Percentiles rank a stretch among this genome's conserved stretches.
Conservation (phyloP, 2,113 vertebrate species). For the Limnothrissa miodon region DNA sequence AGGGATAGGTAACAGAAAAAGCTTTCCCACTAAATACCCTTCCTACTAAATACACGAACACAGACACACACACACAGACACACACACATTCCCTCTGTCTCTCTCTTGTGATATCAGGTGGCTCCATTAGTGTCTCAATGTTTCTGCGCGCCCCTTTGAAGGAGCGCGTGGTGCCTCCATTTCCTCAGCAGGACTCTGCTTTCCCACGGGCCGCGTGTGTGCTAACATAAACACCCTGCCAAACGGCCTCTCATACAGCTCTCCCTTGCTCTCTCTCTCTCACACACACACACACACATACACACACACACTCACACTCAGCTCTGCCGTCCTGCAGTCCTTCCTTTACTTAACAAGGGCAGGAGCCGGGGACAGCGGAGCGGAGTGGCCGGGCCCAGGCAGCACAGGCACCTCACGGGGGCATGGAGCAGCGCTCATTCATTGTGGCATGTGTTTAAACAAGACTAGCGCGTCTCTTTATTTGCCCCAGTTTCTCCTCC, state of each 20-base stretch:
- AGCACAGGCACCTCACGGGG: neutral
- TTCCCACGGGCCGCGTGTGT: slow-evolving; percentile 17
- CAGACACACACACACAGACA: too few species aligned
- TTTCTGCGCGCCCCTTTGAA: slow-evolving; percentile 37
- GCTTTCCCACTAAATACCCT: neutral
- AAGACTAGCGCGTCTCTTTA: neutral
- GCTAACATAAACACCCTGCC: slow-evolving; percentile 29
- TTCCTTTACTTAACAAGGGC: slow-evolving; percentile 62
- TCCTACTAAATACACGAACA: neutral
- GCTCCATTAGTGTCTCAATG: slow-evolving; percentile 35
- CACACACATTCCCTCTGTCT: neutral
- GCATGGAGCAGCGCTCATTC: slow-evolving; percentile 19
- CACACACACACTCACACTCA: neutral
- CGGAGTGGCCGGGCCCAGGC: neutral
- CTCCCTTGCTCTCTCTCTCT: slow-evolving; percentile 8
- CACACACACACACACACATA: neutral
- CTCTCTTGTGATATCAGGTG: slow-evolving; percentile 38
- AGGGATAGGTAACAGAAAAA: neutral
- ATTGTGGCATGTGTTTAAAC: slow-evolving; percentile 28
- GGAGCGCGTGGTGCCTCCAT: neutral
- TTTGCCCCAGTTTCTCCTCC: neutral
- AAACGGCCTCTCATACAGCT: neutral
- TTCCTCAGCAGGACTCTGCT: slow-evolving; percentile 16
- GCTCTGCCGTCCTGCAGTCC: neutral
- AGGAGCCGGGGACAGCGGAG: slow-evolving; percentile 39